Conservation (phyloP, 2,113 vertebrate species). For the Kryptolebias marmoratus region DNA sequence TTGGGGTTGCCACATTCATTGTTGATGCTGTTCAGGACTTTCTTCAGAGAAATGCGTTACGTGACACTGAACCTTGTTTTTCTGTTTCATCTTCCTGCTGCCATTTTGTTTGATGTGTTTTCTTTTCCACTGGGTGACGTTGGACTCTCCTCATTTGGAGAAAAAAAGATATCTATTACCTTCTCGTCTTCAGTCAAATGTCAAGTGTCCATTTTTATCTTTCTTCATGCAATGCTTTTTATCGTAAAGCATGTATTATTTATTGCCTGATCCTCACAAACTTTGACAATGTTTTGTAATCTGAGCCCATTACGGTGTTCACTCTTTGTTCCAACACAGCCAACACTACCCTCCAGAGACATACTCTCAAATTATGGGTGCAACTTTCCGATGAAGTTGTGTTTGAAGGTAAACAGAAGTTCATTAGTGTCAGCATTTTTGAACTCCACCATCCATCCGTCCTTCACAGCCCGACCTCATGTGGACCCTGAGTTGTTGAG, state of each 20-base stretch:
- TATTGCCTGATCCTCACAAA: not conserved
- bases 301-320: conserved; percentile 3
- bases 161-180: not conserved
- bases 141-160: not conserved
- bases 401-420: conserved; percentile 39
- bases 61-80: conserved; percentile 20
- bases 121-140: conserved; percentile 5
- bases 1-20: not conserved
- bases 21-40: not conserved
- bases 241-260: not conserved
- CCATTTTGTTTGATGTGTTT: not conserved
- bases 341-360: conserved; percentile 2
- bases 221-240: not conserved
- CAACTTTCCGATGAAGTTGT: conserved; percentile 30
- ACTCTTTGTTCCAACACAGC: conserved; percentile 29
- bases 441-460: conserved; percentile 32
- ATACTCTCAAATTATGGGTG: conserved; percentile 50
- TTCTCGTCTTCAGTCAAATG: not conserved
- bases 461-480: conserved; percentile 34
- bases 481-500: conserved; percentile 1
- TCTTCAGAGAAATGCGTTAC: conserved; percentile 48
- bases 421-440: conserved; percentile 1
- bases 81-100: not conserved
- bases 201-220: not conserved
- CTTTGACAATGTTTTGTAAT: not conserved